Evolutionary conservation across 1,140 invertebrate species (phyloP), one percentile per base, ranked within the genome.

Genomic region (Zaprionus tsacasi): DNA sequence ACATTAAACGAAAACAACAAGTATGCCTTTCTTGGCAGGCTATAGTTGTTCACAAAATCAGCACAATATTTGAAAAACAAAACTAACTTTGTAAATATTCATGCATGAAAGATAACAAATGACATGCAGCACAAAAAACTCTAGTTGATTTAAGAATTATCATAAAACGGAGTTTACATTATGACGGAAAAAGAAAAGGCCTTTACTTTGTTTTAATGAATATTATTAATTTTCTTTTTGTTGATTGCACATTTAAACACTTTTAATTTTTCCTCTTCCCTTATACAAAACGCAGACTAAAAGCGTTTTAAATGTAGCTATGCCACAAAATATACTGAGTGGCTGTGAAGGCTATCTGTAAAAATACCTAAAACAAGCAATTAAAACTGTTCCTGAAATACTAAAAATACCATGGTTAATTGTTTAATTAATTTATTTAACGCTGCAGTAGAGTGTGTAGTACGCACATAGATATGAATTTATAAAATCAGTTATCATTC

Each of bases 261-360:
- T 57, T 56, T 33, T 21, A 33, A 68, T 76, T 73, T 61, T 76
- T 60, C 33, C 57, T 59, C 55, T 30, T 38, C 60, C 48, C 33
- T 35, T 45, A 17, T 40, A 75, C 40, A 52, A 68, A 59, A 76
- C 27, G 52, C 36, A 57, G 61, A 76, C 36, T 30, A 54, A 68
- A 48, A 65, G 55, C 15, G 12, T 75, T 71, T 66, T 33, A 70
- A 72, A 75, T 65, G 36, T 70, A 57, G 55, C 55, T 57, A 57
- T 15, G 55, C 55, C 55, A 57, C 33, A 57, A 57, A 57, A 35
- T 57, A 57, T 33, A 57, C 55, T 57, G 33, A 17, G 55, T 21
- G 55, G 15, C 15, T n/a, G 33, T n/a, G 3, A 1, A 17, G n/a
- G 6, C 21, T 35, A 5, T 17, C 7, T 15, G 6, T 4, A 3